Evolutionary conservation across 2,888 invertebrate species (phyloP).

Genomic region (Phyto melanocephala): DNA sequence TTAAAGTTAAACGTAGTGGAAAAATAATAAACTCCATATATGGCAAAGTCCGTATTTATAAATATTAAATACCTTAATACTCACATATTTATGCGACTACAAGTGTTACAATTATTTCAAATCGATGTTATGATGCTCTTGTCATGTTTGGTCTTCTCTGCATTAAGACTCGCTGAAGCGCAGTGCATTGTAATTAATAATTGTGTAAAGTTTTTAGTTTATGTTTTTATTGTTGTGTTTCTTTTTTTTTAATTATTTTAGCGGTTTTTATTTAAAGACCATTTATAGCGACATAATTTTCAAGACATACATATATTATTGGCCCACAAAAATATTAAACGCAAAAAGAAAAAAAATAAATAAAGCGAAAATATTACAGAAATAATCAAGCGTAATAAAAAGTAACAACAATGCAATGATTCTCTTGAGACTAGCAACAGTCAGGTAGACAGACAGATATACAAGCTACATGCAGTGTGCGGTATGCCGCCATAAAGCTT

Average conservation of each 20-base stretch:
- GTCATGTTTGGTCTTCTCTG: slow-evolving; percentile 41
- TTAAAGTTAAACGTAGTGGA: background rate
- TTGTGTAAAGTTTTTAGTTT: slow-evolving; percentile 32
- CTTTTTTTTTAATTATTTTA: slow-evolving; percentile 19
- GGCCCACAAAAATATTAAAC: slow-evolving; percentile 63
- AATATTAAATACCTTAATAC: slow-evolving; percentile 1
- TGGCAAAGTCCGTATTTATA: background rate
- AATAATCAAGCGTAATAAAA: slow-evolving; percentile 55
- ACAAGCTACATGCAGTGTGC: slow-evolving; percentile 57
- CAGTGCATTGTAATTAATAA: slow-evolving; percentile 60
- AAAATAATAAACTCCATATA: background rate
- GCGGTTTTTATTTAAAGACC: slow-evolving; percentile 64
- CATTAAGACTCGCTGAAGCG: slow-evolving; percentile 2
- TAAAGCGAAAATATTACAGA: slow-evolving; percentile 24
- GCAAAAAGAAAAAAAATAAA: slow-evolving; percentile 15
- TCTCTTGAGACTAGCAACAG: slow-evolving; percentile 60
- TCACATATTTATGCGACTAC: slow-evolving; percentile 7
- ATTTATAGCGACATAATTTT: slow-evolving; percentile 65
- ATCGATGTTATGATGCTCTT: background rate
- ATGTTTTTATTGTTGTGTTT: background rate
- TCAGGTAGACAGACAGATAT: slow-evolving; percentile 9
- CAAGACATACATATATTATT: slow-evolving; percentile 64
- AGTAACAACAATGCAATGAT: slow-evolving; percentile 59
- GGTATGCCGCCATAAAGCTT: slow-evolving; percentile 53
- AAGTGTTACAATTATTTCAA: slow-evolving; percentile 18